Base-by-base conservation (phyloP, 2,888 invertebrate genomes). In the Tipula helvola region DNA sequence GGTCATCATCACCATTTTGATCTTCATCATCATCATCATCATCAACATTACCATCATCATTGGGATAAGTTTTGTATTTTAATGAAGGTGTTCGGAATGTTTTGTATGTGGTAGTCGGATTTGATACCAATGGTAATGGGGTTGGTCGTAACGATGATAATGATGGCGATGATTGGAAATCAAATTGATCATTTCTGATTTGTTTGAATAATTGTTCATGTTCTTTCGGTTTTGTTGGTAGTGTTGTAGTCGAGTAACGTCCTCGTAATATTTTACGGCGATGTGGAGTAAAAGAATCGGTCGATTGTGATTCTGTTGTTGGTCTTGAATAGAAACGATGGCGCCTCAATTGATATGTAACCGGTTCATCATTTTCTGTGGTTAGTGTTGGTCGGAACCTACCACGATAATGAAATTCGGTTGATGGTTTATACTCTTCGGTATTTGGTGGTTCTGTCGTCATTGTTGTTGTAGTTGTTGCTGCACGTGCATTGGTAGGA, bases 281-380 rank as follows among this genome's bases (percentile, higher is more conserved):
- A n/a, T 52, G 8, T 36, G 36, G 86, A 57, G 18, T 8, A 5
- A 28, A 28, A 28, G 36, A 36, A 16, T n/a, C 36, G 16, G 57
- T 86, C 5, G 47, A 47, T 84, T 84, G 41, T 7, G 85, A 85
- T 16, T 28, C 18, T 2, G 18, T 42, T 57, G 86, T 36, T 0
- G n/a, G 57, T 86, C 39, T 57, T 0, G 88, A 88, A 71, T 71
- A 71, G 28, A 71, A 71, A 1, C 88, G 87, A 47, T 89, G 88
- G 28, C 90, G 90, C 86, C 90, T 91, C 0, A 92, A 91, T 0
- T 91, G 89, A 88, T 91, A 91, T 0, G 91, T 91, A 1, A 91
- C 91, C 28, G 91, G 90, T 41, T 88, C 88, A 87, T 91, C 91
- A 12, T 47, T 88, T 0, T 90, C 90, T 71, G 88, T 88, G 0